These are phyloP conservation scores for Madoqua kirkii DNA, from an alignment of 2,113 vertebrate species.

Conservation along the genomic window DNA sequence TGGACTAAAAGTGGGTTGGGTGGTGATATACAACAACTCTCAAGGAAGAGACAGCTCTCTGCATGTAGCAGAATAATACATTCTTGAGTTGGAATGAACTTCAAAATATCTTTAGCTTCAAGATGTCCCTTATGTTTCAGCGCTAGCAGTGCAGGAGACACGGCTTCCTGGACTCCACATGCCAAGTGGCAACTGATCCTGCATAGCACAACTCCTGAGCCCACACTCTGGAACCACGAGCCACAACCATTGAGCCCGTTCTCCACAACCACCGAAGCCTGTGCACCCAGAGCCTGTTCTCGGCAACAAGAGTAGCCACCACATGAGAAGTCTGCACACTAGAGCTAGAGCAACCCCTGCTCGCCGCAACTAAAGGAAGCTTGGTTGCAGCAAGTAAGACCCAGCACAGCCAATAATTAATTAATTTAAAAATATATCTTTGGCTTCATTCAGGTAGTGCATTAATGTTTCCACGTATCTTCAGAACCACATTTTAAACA, in stretches of 20 bases:
- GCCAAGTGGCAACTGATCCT: background rate
- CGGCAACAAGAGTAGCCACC: background rate
- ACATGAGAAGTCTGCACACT: background rate
- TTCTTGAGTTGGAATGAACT: background rate
- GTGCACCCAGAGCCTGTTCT: background rate
- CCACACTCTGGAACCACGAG: background rate
- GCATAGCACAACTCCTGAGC: background rate
- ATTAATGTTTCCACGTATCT: background rate
- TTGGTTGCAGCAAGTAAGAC: background rate
- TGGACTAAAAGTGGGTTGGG: background rate
- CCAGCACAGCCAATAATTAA: background rate
- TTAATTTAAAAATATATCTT: background rate
- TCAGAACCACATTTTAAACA: background rate
- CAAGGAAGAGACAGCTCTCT: background rate
- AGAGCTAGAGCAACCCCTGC: background rate
- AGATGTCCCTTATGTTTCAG: background rate
- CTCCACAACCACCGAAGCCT: background rate
- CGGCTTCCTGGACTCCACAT: background rate
- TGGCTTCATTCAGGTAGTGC: background rate
- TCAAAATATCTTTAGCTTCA: background rate
- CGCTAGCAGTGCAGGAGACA: background rate
- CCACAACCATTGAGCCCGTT: background rate
- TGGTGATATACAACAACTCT: background rate
- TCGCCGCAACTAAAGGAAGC: background rate
- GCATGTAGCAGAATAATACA: background rate